Evolutionary conservation across 1,140 invertebrate species (phyloP), one percentile per base, ranked within the genome.

Genomic region (Neomicropteryx cornuta): DNA sequence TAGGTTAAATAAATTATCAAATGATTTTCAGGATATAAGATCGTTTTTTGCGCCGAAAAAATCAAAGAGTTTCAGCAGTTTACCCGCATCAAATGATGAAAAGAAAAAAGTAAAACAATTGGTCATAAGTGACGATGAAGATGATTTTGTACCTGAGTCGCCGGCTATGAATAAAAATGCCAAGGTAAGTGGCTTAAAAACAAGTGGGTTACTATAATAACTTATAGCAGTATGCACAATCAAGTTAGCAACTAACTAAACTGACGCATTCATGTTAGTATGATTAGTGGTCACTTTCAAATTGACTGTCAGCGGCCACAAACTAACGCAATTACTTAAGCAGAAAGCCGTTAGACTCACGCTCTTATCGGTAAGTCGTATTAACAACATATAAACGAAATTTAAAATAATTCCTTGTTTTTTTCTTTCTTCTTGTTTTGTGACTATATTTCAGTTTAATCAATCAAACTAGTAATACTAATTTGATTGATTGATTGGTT

Each of bases 11-110:
- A n/a, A n/a, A n/a, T n/a, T n/a, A n/a, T n/a, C n/a, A n/a, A 10
- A 23, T 33, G 11, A 16, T 45, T 61, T 62, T 31, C 41, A 72
- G 69, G 68, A 70, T 55, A 70, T 71, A 40, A 56, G 68, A 41
- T 66, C 63, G 37, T 70, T 59, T 43, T 69, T 71, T 33, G 21
- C 54, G 40, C 43, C 50, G 18, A 61, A 64, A 38, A 50, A 53
- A 44, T 28, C 41, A 33, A 17, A 37, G 22, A 10, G 18, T 31
- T 34, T 2, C 29, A 13, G 27, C 34, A 43, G 21, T 18, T 2
- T 17, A 14, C 17, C 19, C 30, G 18, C 2, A 10, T 23, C 16
- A 29, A 14, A 39, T n/a, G n/a, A n/a, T n/a, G n/a, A n/a, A n/a
- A n/a, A n/a, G n/a, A n/a, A n/a, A 39, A 51, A 53, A 39, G 41